Base-by-base conservation (phyloP, 2,797 vertebrate species). In the Intellagama lesueurii region DNA sequence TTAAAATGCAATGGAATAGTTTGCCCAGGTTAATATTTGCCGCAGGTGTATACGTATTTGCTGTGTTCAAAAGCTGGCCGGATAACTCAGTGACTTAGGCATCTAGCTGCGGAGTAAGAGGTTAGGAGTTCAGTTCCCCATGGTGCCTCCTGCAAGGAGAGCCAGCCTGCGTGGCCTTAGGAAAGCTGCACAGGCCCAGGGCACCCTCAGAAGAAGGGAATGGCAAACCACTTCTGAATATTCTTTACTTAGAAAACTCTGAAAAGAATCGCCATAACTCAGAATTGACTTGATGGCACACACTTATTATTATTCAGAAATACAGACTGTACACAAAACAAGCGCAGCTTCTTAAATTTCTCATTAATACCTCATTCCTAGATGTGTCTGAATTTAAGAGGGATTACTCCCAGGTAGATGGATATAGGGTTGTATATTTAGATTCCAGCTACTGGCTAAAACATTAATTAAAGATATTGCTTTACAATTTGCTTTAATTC, bases 1-100 rank as follows among this genome's bases (percentile, higher is more conserved):
- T 72, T 86, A 92, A 93, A 93, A 70, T 49, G 26, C 83, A 72
- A 82, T 1, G 77, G 73, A 94, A 94, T 5, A 1, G 83, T 66
- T 88, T 11, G 70, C n/a, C 85, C 44, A 77, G 78, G 87, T 28
- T 86, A 86, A 77, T 88, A 17, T 87, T 40, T 83, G 79, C 80
- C 0, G 0, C 68, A 92, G 89, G 84, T 76, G 0, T 0, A 1
- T 2, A n/a, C n/a, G n/a, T n/a, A 0, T 24, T 24, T 12, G 7
- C 70, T 3, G 0, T 60, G 12, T 40, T 56, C 44, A 69, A 79
- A 56, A 56, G 52, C 52, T 56, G 52, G 52, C 52, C 14, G 52
- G 52, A 9, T 9, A 56, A 56, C 52, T 56, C 14, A 56, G 52
- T 56, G 52, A 56, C 52, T 56, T 9, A 56, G 12, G 52, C 52